Evolutionary conservation across 2,113 vertebrate genomes (phyloP), one percentile per base, ranked within the genome.

Genomic region (Strigops habroptila): DNA sequence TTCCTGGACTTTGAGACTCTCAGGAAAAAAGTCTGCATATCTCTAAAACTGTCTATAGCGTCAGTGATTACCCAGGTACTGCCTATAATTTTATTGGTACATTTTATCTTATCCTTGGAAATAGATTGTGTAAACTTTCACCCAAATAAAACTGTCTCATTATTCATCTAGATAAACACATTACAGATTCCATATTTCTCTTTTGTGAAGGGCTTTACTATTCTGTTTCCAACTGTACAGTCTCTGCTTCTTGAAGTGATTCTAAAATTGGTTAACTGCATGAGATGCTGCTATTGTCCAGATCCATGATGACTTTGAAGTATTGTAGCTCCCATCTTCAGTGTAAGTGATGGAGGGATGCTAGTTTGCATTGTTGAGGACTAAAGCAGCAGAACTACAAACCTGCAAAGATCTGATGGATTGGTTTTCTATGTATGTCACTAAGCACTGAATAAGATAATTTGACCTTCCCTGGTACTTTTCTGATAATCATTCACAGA

Each of bases 391-490:
- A 77, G 48, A 93, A 33, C 22, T 73, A n/a, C 22, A 73, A 77
- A 81, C 14, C 28, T 8, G 5, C 55, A 79, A 86, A 76, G 53
- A 48, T 51, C 73, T 79, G 65, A 73, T 4, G 12, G 48, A 37
- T 91, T 73, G 51, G 31, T 84, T 86, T 90, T 82, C 75, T 75
- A 51, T 77, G 68, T 75, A 51, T 77, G 68, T 86, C 76, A 93
- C 67, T 81, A 77, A 80, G 78, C 49, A 86, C 4, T 15, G 76
- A 90, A 41, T 60, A 88, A 90, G 33, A 82, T 49, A 83, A 86
- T 93, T 80, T 91, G 90, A 91, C 87, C 70, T 70, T 76, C 9
- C 25, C 30, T 88, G 52, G 25, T 87, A 79, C 27, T 91, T 96
- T 89, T 85, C 55, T 76, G 53, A 85, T 88, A 91, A 88, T 76